Percentiles rank a stretch among this genome's conserved stretches.
phyloP scores from a whole-genome alignment of 1,140 invertebrate species.

The Nixonia krombeini region DNA sequence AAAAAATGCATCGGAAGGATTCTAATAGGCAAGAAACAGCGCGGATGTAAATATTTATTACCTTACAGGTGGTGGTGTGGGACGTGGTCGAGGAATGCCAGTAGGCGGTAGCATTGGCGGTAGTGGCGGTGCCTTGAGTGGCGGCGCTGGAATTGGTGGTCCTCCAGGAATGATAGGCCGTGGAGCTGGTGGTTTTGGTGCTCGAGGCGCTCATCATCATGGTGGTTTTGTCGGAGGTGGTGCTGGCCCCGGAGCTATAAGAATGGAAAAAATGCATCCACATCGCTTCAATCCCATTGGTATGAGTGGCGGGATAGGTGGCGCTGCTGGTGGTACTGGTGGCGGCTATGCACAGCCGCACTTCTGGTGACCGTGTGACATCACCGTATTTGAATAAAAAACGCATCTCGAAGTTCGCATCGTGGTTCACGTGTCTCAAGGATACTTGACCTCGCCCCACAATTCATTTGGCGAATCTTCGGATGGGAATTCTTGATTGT shows the following conservation, averaged over 20 bases:
- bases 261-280: constrained; percentile 70
- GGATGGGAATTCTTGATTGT: too few relatives aligned
- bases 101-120: constrained; percentile 30
- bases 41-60: constrained; percentile 5
- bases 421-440: background rate
- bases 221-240: constrained; percentile 57
- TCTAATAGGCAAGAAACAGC: background rate
- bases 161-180: constrained; percentile 53
- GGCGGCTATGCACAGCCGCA: constrained; percentile 68
- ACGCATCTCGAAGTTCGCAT: too few relatives aligned
- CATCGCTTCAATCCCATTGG: constrained; percentile 70
- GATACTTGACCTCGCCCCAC: constrained; percentile 15
- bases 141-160: constrained; percentile 52
- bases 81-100: constrained; percentile 44
- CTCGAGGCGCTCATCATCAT: constrained; percentile 59
- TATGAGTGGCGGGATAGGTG: constrained; percentile 65
- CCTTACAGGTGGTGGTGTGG: constrained; percentile 50
- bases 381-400: constrained; percentile 16
- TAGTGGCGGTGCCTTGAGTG: constrained; percentile 38
- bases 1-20: too few relatives aligned
- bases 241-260: constrained; percentile 68
- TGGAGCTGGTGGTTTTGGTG: constrained; percentile 53
- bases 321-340: constrained; percentile 47
- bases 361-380: constrained; percentile 65
- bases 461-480: constrained; percentile 7